Conservation (phyloP, 2,888 invertebrate genomes). For the Heterodera filipjevi region DNA sequence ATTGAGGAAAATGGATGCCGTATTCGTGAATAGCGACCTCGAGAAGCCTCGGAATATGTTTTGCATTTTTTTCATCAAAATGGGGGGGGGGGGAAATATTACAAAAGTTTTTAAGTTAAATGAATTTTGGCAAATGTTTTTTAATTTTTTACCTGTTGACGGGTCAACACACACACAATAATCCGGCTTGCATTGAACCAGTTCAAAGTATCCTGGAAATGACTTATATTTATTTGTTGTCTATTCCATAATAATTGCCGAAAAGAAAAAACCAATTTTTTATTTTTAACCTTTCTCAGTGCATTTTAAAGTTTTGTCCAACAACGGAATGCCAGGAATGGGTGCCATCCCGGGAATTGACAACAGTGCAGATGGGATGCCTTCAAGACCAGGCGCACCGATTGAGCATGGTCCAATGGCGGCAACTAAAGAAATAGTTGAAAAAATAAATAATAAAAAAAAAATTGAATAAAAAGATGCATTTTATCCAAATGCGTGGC, state of each 20-base stretch:
- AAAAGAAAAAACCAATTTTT: background rate
- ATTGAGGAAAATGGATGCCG: no score
- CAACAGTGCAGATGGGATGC: background rate
- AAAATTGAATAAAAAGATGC: no score
- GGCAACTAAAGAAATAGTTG: background rate
- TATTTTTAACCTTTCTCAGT: constrained; percentile 44
- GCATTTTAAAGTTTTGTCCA: constrained; percentile 42
- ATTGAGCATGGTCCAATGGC: background rate
- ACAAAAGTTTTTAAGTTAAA: no score
- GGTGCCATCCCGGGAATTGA: background rate
- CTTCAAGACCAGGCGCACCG: background rate
- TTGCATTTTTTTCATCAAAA: no score
- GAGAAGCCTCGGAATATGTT: no score
- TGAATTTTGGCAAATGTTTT: no score
- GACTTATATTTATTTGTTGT: no score
- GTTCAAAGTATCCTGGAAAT: constrained; percentile 51
- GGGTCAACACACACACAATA: constrained; percentile 60
- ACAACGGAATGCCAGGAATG: background rate
- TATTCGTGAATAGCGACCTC: no score
- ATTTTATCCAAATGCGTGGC: no score
- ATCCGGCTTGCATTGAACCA: constrained; percentile 53
- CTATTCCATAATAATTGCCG: background rate
- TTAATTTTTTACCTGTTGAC: constrained; percentile 46
- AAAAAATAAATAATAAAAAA: no score
- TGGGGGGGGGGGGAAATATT: no score